Evolutionary conservation across 2,888 invertebrate genomes (phyloP).

Genomic region (Diogma glabrata): DNA sequence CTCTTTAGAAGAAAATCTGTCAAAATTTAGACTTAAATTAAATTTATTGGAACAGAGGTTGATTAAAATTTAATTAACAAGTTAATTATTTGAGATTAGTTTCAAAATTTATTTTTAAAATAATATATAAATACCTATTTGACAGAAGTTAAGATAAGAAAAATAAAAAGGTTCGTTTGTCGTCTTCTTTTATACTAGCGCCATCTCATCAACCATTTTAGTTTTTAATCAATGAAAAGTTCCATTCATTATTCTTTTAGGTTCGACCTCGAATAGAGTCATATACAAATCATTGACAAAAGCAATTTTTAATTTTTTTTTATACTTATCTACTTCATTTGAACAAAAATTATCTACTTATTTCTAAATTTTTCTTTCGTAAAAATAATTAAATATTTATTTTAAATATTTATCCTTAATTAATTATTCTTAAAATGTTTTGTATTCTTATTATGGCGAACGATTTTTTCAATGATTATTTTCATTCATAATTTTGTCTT

Average conservation of each 20-base stretch:
- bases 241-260: conserved; percentile 19
- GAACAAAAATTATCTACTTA: background rate
- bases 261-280: conserved; percentile 16
- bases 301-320: background rate
- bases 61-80: no score
- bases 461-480: background rate
- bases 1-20: no score
- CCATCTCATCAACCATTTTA: conserved; percentile 11
- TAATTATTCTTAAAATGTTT: no score
- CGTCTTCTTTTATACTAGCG: conserved; percentile 8
- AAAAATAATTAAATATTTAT: conserved; percentile 6
- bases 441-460: no score
- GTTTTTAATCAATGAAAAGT: conserved; percentile 20
- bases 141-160: conserved; percentile 8
- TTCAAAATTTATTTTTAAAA: no score
- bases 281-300: conserved; percentile 9
- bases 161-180: conserved; percentile 9
- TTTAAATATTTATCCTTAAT: background rate
- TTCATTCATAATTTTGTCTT: background rate
- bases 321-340: background rate
- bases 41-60: no score
- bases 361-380: no score
- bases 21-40: no score
- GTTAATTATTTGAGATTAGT: no score
- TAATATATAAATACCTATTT: conserved; percentile 4